A percentile compares a stretch with the other conserved stretches of the same genome.
Conservation (phyloP, 2,888 invertebrate genomes). For the Ichneumoninae sp. region DNA sequence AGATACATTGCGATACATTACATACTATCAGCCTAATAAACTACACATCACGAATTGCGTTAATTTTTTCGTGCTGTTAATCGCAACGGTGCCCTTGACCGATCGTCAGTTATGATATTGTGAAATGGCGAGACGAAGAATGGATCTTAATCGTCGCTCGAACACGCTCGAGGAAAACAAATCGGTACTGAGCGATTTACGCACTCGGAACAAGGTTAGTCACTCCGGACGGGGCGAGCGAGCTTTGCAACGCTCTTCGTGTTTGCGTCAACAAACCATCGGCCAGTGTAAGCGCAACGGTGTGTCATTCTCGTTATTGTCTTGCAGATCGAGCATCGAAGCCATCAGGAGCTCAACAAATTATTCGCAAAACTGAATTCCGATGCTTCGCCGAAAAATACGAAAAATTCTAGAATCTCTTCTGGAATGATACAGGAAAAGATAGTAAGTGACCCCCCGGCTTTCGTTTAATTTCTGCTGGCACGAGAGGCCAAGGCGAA, state of each 20-base stretch:
- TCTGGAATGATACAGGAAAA: slow-evolving; percentile 55
- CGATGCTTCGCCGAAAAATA: slow-evolving; percentile 63
- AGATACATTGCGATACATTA: slow-evolving; percentile 1
- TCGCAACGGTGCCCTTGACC: not conserved
- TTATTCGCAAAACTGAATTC: slow-evolving; percentile 76
- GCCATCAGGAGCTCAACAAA: slow-evolving; percentile 72
- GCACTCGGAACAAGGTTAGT: slow-evolving; percentile 71
- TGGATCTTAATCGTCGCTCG: slow-evolving; percentile 62
- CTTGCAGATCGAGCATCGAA: slow-evolving; percentile 72
- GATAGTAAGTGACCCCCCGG: slow-evolving; percentile 56
- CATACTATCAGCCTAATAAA: not conserved
- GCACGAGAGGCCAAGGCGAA: not conserved
- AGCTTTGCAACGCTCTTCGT: not conserved
- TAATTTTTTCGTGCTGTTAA: not conserved
- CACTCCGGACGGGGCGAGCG: not conserved
- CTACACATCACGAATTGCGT: slow-evolving; percentile 1
- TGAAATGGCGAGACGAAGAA: slow-evolving; percentile 74
- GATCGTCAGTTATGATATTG: slow-evolving; percentile 15
- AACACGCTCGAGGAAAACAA: slow-evolving; percentile 75
- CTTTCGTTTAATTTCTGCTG: not conserved
- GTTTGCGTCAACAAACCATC: slow-evolving; percentile 20
- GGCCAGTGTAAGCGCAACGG: not conserved
- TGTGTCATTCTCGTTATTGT: not conserved
- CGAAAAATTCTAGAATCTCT: slow-evolving; percentile 55
- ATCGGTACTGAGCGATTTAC: slow-evolving; percentile 71